Conservation (phyloP, 2,797 vertebrate genomes). For the Parambassis ranga region DNA sequence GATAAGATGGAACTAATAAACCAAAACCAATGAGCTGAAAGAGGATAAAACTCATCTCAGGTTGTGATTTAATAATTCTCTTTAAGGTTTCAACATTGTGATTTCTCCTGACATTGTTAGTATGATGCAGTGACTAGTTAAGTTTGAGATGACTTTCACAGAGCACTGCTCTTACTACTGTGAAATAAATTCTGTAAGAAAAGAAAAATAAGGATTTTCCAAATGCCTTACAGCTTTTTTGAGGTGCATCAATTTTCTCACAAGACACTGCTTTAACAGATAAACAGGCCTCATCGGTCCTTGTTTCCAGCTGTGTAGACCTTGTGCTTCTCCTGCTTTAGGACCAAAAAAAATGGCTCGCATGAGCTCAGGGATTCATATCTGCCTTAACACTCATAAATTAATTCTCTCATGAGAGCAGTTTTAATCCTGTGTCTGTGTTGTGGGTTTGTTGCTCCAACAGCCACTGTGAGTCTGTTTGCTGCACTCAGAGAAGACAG, state of each 20-base stretch:
- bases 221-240: not conserved
- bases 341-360: not conserved
- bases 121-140: too few relatives aligned
- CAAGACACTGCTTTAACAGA: not conserved
- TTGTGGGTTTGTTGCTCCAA: not conserved
- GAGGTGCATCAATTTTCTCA: not conserved
- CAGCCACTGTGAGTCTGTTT: not conserved
- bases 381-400: not conserved
- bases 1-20: not conserved
- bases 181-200: not conserved
- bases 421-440: not conserved
- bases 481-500: too few relatives aligned
- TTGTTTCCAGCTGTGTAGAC: not conserved
- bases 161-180: not conserved
- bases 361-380: constrained; percentile 4
- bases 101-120: too few relatives aligned
- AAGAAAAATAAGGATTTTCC: not conserved
- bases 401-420: not conserved
- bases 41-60: too few relatives aligned
- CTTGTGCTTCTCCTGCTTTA: not conserved
- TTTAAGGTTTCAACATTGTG: too few relatives aligned
- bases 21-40: not conserved
- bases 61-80: too few relatives aligned
- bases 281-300: not conserved
- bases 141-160: too few relatives aligned